Evolutionary conservation across 2,113 vertebrate genomes (phyloP), one percentile per base, ranked within the genome.

Genomic region (Toxotes jaculatrix): DNA sequence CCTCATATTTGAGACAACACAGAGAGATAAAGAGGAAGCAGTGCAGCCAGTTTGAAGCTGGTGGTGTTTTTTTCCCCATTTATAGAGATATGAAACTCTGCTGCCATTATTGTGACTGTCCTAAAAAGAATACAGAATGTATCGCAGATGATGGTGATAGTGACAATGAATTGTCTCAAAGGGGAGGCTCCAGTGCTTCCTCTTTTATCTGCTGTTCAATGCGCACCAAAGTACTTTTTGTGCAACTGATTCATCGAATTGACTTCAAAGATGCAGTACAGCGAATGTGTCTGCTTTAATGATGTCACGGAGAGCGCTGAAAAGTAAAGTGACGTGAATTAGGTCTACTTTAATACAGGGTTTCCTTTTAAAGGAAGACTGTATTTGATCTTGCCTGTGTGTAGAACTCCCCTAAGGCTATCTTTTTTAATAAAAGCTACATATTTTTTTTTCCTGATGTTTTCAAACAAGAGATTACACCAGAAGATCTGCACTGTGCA

Each of bases 261-360:
- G 36, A 36, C 80, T 79, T 87, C 83, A 86, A 68, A 86, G 74
- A 69, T 62, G 7, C 43, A 34, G 63, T 34, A 8, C 57, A 40
- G 57, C 43, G 69, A 79, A 82, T 1, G 21, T 36, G 21, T 82
- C 66, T 61, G 13, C 65, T 80, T 42, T 82, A 78, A 82, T 85
- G 71, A 78, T 79, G 64, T 79, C 51, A 78, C 62, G 7, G 16
- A 63, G 32, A 62, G 38, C 19, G 59, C 43, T 42, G 49, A 74
- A 57, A 64, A 65, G 72, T 70, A 21, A 60, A 67, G 74, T 65
- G 75, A 86, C 70, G 61, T 74, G 68, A 79, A 73, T 82, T 43
- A 65, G 47, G 21, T 72, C 21, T 45, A 13, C 62, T 71, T 51
- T 47, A 61, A 71, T 16, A 64, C 19, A 57, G 32, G 7, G 1